phyloP scores from a whole-genome alignment of 2,113 vertebrate species.

The Pseudopodoces humilis region DNA sequence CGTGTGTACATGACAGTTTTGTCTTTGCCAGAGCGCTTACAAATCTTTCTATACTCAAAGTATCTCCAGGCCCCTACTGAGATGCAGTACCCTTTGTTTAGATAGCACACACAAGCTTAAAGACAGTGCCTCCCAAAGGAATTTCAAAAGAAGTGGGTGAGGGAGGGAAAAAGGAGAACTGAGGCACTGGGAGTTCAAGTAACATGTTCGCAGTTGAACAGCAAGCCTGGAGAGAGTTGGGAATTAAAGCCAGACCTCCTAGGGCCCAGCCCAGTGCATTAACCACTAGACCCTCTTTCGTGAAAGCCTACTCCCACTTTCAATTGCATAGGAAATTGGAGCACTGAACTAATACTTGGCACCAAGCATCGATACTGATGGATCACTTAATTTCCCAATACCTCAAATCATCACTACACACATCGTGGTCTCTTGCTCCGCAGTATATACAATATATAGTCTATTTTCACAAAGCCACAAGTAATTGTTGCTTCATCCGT shows the following conservation, averaged over 20 bases:
- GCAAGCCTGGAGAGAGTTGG: not conserved
- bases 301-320: conserved; percentile 32
- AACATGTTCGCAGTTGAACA: not conserved
- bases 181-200: conserved; percentile 25
- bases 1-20: not conserved
- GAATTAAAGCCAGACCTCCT: conserved; percentile 39
- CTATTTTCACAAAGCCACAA: conserved; percentile 63
- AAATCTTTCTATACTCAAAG: not conserved
- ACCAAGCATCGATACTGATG: conserved; percentile 28
- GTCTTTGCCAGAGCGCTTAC: conserved; percentile 10
- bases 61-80: not conserved
- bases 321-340: conserved; percentile 11
- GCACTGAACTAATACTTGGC: conserved; percentile 18
- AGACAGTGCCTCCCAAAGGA: not conserved
- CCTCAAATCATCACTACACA: conserved; percentile 56
- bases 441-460: conserved; percentile 36
- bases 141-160: not conserved
- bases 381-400: conserved; percentile 48
- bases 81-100: not conserved
- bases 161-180: not conserved
- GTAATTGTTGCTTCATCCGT: conserved; percentile 59
- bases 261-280: conserved; percentile 6
- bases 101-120: not conserved
- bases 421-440: conserved; percentile 12
- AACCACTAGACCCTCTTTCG: conserved; percentile 13